Percentiles rank a stretch among this genome's conserved stretches.
phyloP scores from a whole-genome alignment of 2,797 vertebrate species.

The Luscinia luscinia region DNA sequence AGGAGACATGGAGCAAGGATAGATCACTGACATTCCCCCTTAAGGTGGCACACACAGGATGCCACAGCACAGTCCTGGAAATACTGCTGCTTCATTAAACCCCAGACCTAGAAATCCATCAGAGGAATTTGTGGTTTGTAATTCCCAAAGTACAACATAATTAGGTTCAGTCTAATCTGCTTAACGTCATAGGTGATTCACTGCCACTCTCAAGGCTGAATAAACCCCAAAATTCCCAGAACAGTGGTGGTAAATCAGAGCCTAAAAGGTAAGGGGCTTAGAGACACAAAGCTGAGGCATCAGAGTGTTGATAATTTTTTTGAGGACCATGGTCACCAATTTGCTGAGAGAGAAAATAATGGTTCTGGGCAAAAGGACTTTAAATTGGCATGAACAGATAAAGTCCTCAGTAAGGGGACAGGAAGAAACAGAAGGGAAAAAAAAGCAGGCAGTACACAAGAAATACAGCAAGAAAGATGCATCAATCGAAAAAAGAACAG shows the following conservation, averaged over 20 bases:
- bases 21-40: neutral
- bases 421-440: neutral
- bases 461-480: constrained; percentile 1
- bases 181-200: neutral
- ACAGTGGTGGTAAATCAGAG: neutral
- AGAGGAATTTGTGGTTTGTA: neutral
- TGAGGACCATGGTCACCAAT: neutral
- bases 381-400: constrained; percentile 8
- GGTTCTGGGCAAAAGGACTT: neutral
- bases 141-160: neutral
- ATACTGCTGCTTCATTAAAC: neutral
- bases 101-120: neutral
- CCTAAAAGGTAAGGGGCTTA: neutral
- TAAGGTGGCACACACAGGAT: neutral
- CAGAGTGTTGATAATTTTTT: neutral
- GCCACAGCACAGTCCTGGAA: neutral
- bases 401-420: neutral
- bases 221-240: neutral
- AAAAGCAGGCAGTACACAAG: neutral
- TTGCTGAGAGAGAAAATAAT: neutral
- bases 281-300: neutral
- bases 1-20: neutral
- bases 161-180: neutral
- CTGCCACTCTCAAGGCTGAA: neutral
- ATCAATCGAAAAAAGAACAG: neutral